A percentile compares a stretch with the other conserved stretches of the same genome.
phyloP scores from a whole-genome alignment of 2,113 vertebrate species.

The Labrus mixtus region DNA sequence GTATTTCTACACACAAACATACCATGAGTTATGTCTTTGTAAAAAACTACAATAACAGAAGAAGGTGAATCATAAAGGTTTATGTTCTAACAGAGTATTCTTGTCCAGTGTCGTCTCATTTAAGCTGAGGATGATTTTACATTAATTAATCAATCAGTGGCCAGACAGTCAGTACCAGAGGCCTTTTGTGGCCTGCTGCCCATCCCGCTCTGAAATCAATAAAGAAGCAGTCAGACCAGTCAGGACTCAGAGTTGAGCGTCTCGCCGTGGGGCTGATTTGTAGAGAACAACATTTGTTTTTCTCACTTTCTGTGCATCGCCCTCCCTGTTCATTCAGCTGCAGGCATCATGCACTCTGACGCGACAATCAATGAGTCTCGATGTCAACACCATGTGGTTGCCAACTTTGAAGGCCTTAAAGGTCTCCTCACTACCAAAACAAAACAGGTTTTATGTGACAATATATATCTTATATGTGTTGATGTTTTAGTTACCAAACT shows the following conservation, averaged over 20 bases:
- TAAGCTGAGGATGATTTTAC: conserved; percentile 47
- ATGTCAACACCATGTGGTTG: conserved; percentile 66
- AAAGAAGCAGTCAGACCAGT: conserved; percentile 71
- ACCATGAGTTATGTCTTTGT: too few species aligned
- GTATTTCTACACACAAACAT: not conserved
- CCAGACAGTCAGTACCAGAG: conserved; percentile 76
- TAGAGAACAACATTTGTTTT: conserved; percentile 48
- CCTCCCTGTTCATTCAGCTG: conserved; percentile 46
- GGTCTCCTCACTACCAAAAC: too few species aligned
- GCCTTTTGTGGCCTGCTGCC: conserved; percentile 52
- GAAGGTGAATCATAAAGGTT: conserved; percentile 9
- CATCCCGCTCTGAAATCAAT: conserved; percentile 70
- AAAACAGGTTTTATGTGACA: too few species aligned
- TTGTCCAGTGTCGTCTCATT: conserved; percentile 30
- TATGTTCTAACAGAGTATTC: not conserved
- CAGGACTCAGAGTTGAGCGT: conserved; percentile 66
- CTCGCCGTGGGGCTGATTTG: conserved; percentile 56
- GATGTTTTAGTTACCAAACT: too few species aligned
- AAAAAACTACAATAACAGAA: conserved; percentile 2
- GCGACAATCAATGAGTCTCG: conserved; percentile 74
- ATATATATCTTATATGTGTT: too few species aligned
- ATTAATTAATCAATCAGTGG: conserved; percentile 61
- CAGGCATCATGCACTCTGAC: conserved; percentile 47
- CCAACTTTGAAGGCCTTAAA: not conserved
- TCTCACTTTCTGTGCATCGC: conserved; percentile 42